Evolutionary conservation across 2,113 vertebrate species (phyloP).

Genomic region (Collichthys lucidus): DNA sequence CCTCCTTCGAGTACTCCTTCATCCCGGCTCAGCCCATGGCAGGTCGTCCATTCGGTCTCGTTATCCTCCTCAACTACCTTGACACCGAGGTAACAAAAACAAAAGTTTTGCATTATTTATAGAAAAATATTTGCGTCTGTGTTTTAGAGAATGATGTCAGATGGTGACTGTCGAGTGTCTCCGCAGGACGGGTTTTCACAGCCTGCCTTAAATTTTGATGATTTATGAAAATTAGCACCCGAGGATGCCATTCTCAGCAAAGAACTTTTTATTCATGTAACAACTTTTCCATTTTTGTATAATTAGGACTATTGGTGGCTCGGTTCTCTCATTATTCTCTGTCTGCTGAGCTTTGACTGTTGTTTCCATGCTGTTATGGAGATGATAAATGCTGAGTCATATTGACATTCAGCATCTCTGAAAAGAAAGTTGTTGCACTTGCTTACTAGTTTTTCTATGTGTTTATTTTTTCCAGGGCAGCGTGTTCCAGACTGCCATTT

Average conservation of each 20-base stretch:
- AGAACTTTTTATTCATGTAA: conserved; percentile 14
- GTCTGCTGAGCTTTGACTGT: not conserved
- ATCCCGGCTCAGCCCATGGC: conserved; percentile 85
- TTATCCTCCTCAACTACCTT: conserved; percentile 84
- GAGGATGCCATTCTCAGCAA: not conserved
- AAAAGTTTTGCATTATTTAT: not conserved
- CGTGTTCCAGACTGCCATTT: conserved; percentile 82
- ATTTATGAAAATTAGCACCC: conserved; percentile 20
- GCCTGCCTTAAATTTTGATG: not conserved
- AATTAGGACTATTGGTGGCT: not conserved
- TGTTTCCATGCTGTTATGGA: not conserved
- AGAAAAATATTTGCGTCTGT: not conserved
- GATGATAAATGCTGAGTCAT: conserved; percentile 1
- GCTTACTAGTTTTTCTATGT: not conserved
- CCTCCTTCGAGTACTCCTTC: conserved; percentile 86
- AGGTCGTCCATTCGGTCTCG: conserved; percentile 84
- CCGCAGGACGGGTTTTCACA: not conserved
- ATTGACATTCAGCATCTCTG: not conserved
- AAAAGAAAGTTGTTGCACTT: not conserved
- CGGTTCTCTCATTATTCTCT: conserved; percentile 15
- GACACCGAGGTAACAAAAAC: conserved; percentile 74
- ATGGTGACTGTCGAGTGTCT: not conserved
- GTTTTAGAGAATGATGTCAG: not conserved
- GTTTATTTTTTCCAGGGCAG: conserved; percentile 66
- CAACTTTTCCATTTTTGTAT: not conserved